Base-by-base conservation (phyloP, 2,888 invertebrate species). In the Melanostoma mellinum region DNA sequence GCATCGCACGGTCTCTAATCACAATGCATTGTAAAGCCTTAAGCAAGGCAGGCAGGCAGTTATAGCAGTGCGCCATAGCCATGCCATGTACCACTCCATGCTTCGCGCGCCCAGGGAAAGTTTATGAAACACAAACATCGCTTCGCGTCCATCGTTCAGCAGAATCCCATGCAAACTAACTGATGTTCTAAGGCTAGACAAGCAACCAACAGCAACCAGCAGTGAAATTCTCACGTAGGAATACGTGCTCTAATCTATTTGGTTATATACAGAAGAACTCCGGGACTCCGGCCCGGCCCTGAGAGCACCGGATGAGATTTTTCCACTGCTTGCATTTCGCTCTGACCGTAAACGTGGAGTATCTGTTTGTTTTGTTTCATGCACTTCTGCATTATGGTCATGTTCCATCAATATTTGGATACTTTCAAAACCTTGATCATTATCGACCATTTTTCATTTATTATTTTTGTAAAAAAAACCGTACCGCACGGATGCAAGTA, bases 401-500 rank as follows among this genome's bases (percentile, higher is more conserved):
- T 82, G 81, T 77, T 77, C 72, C 73, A 77, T 77, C 77, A 82
- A 82, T 77, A 77, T 77, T 82, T 73, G 72, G 72, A 61, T 82
- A 56, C 32, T 40, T 56, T 38, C 58, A 63, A 46, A 71, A 58
- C 32, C 58, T 44, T 65, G 58, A 72, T 67, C 72, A 78, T 78
- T 78, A 58, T 46, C 38, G 33, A 20, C 30, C 6, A 40, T 48
- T 63, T 63, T 40, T 32, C 32, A 38, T 38, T 63, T 46, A n/a
- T 60, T 56, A 8, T 35, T 4, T 32, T 58, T 33, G 6, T 2
- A 20, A 48, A 6, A 35, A 48, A 20, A 9, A 46, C 10, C 46
- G 9, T 10, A 10, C 8, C 36, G 5, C 2, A 35, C 3, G 2
- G 44, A 36, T 30, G 55, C 32, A n/a, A 40, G 42, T 10, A 3